A percentile compares a stretch with the other conserved stretches of the same genome.
These are phyloP conservation scores for Apodemia mormo DNA, from an alignment of 2,888 invertebrate species.

Conservation along the genomic window DNA sequence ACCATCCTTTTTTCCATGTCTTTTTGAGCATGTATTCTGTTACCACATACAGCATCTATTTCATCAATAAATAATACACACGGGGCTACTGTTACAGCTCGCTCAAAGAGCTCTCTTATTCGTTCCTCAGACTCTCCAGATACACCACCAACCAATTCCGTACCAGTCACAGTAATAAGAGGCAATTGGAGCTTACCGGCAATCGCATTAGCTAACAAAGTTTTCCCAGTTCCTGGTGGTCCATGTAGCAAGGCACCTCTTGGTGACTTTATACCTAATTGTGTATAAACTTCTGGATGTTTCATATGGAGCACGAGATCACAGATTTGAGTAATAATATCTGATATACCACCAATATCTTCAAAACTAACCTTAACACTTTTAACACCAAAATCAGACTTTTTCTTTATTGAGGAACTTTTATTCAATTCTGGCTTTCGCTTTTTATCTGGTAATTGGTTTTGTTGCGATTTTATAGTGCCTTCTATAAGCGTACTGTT, in stretches of 20 bases:
- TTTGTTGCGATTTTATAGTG: conserved; percentile 50
- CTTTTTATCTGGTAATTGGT: conserved; percentile 60
- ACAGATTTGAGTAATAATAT: conserved; percentile 85
- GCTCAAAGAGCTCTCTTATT: conserved; percentile 94
- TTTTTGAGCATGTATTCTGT: conserved; percentile 93
- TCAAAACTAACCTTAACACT: conserved; percentile 82
- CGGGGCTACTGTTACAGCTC: conserved; percentile 88
- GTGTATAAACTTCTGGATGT: conserved; percentile 93
- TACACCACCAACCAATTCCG: conserved; percentile 96
- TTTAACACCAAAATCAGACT: conserved; percentile 60
- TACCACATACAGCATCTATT: conserved; percentile 97
- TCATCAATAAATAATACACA: conserved; percentile 97
- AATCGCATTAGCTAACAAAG: conserved; percentile 89
- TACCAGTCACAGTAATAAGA: conserved; percentile 92
- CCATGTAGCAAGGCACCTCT: conserved; percentile 96
- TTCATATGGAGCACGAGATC: conserved; percentile 92
- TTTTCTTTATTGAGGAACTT: conserved; percentile 53
- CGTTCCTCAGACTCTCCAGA: conserved; percentile 98
- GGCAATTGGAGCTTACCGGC: conserved; percentile 93
- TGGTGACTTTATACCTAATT: conserved; percentile 92
- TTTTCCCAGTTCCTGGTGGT: conserved; percentile 97
- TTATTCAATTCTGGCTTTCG: conserved; percentile 58
- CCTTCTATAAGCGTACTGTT: conserved; percentile 54
- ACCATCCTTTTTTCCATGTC: conserved; percentile 99
- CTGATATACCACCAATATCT: conserved; percentile 91